Evolutionary conservation across 1,140 invertebrate genomes (phyloP), one percentile per base, ranked within the genome.

Genomic region (Drosophila ambigua): DNA sequence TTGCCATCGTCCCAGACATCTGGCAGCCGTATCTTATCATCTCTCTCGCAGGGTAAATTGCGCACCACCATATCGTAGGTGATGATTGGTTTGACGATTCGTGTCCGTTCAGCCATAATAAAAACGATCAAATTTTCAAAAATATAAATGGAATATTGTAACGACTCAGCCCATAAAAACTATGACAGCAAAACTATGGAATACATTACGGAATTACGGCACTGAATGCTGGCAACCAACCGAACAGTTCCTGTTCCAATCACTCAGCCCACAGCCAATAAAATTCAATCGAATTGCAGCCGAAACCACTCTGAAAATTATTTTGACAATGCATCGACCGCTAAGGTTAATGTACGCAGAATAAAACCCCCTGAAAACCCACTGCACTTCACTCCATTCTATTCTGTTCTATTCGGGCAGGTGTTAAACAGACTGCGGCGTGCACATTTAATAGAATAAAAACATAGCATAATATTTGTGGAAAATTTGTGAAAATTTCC

Each of bases 41-140:
- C 46, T 13, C 39, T 48, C 4, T 23, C 41, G 35, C 53, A 57
- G 0, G 77, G 71, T 13, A 83, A 50, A 2, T 79, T 48, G 8
- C 72, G 39, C 4, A 83, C 71, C 2, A 83, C 79, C 79, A 83
- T 83, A 20, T 48, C 24, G 50, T 48, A 50, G 15, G 48, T 83
- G 3, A 83, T 79, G 15, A 74, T 5, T 13, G 79, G 26, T 9
- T 28, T 2, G 8, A 2, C 7, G 8, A 35, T 35, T 35, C 8
- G 31, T 35, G 4, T 5, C 7, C 9, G 2, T 15, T 31, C 24
- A 26, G 20, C 5, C 35, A 66, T 61, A 44, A 61, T 69, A 43
- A 55, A 23, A 24, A 2, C 0, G 35, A 13, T n/a, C 2, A 8
- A 6, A 15, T 20, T 53, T 64, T 45, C 7, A 8, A 65, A 15